phyloP scores from a whole-genome alignment of 1,140 invertebrate species.

The Diachasmimorpha longicaudata region DNA sequence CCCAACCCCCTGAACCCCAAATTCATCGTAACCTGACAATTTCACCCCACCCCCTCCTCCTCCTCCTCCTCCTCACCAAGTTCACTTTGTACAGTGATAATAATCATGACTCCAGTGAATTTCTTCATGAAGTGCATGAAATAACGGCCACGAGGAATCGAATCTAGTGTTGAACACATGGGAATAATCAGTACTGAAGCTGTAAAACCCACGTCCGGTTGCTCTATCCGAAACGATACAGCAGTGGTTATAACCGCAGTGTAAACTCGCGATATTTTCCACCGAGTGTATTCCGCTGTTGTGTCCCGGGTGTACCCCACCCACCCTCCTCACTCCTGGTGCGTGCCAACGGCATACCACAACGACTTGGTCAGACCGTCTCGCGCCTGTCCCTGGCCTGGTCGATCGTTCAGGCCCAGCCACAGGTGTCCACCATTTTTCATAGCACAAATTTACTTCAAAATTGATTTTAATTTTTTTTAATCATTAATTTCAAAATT shows the following conservation, averaged over 20 bases:
- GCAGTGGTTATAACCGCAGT: background rate
- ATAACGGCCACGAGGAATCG: background rate
- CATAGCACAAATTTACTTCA: background rate
- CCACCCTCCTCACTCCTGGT: background rate
- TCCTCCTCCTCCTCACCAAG: too few relatives aligned
- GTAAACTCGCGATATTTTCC: background rate
- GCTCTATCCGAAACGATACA: background rate
- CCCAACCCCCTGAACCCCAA: too few relatives aligned
- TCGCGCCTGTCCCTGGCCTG: background rate
- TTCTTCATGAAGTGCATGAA: background rate
- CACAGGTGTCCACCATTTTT: background rate
- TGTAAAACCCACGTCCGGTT: background rate
- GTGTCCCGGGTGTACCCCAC: background rate
- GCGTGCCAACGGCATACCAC: background rate
- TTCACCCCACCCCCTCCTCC: too few relatives aligned
- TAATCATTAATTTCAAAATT: too few relatives aligned
- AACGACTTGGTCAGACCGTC: background rate
- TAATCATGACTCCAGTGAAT: background rate
- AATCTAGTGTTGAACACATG: background rate
- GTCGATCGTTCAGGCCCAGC: background rate
- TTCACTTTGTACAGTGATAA: too few relatives aligned
- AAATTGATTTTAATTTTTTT: too few relatives aligned
- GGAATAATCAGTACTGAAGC: background rate
- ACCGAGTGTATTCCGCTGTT: background rate
- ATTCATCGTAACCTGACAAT: too few relatives aligned